Evolutionary conservation across 1,140 invertebrate genomes (phyloP), one percentile per base, ranked within the genome.

Genomic region (Drosophila ogumai): DNA sequence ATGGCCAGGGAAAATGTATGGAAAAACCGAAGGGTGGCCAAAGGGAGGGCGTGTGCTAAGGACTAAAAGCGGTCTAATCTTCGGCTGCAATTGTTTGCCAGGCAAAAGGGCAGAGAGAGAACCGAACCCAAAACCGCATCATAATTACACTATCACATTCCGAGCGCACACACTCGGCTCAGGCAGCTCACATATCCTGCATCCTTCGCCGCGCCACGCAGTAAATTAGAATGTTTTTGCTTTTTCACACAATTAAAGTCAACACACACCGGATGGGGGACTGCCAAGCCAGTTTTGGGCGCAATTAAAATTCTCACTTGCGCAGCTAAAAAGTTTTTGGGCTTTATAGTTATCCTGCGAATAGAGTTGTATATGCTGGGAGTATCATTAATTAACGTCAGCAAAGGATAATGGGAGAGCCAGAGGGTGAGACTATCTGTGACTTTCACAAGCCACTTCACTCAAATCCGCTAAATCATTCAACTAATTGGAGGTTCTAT

Each of bases 191-290:
- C 75, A 80, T 74, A 72, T 82, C 79, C 80, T 78, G 75, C 80
- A 82, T 82, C 79, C 66, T 79, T 88, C 56, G 59, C 47, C 71
- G 59, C 75, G 72, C 75, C 49, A 55, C 63, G 52, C 71, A 50
- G 85, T 85, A 90, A 90, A 90, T 90, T 90, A 90, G 86, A 90
- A 90, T 90, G 85, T 90, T 90, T 90, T 81, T 90, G 85, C 85
- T 90, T 81, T 90, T 85, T 90, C 85, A 85, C 86, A 90, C 85
- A 90, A 85, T 90, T 90, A 90, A 90, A 90, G 85, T 90, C 81
- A 90, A 90, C 85, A 90, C 36, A 90, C 85, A 90, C 32, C 15
- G 31, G 17, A 15, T 57, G 40, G 61, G n/a, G 6, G 40, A 31
- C 3, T 19, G 8, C 13, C 25, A 40, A 17, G 19, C 10, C 31